Evolutionary conservation across 2,113 vertebrate species (phyloP), one percentile per base, ranked within the genome.

Genomic region (Bos javanicus): DNA sequence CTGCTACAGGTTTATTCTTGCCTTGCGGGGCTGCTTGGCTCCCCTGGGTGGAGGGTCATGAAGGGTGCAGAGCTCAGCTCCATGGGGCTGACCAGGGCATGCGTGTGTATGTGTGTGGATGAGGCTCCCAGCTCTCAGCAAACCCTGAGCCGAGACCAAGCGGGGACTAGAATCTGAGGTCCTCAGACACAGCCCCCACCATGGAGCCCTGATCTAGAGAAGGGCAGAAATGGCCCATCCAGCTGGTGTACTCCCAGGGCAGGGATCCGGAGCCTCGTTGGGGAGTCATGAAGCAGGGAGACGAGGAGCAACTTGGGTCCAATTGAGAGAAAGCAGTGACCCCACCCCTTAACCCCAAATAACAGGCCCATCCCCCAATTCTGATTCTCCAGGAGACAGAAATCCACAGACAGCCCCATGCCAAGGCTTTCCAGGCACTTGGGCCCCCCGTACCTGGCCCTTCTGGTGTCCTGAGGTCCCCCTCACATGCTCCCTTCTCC

Each of bases 91-190:
- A 57, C 39, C 25, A 3, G n/a, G 6, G 30, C 4, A 3, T 76
- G 43, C 3, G 2, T 3, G 7, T 13, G 26, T 64, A 5, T 11
- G 7, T 43, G 12, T 17, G 43, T 16, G 52, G 11, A 17, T 1
- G 3, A 62, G 12, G 54, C 16, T 6, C 39, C 25, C 12, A 4
- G 28, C 1, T 7, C 30, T 64, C 16, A 11, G 56, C 91, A 76
- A 7, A 33, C 10, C 33, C 30, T 21, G n/a, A 39, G 48, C 60
- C 30, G 5, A 46, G 50, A 26, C 90, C 5, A 7, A 3, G 30
- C 46, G 2, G 2, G 8, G 67, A 28, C 43, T 21, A 17, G 6
- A 26, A 33, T 50, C 48, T 36, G 36, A 82, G 54, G 62, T 4
- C 21, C 56, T 46, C 48, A 33, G 62, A 52, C 7, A 21, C 14